These are phyloP conservation scores for Stegostoma tigrinum DNA, from an alignment of 2,113 vertebrate species.

Conservation along the genomic window DNA sequence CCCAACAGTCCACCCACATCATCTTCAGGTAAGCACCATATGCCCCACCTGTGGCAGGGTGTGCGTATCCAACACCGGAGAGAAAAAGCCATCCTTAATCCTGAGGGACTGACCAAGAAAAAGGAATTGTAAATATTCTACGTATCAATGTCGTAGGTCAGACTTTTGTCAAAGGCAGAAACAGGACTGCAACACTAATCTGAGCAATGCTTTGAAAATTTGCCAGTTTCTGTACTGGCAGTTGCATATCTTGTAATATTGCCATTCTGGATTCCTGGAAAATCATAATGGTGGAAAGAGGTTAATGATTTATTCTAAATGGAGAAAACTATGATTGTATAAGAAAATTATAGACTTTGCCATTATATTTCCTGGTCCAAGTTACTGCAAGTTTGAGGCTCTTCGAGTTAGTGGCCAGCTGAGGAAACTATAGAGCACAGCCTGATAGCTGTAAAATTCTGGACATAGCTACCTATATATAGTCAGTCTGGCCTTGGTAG, in stretches of 20 bases:
- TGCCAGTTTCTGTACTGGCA: conserved; percentile 7
- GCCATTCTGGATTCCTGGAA: not conserved
- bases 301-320: not conserved
- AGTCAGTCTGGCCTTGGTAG: conserved; percentile 18
- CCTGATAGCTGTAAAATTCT: not conserved
- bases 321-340: not conserved
- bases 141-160: not conserved
- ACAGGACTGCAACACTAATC: not conserved
- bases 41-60: no score
- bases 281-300: not conserved
- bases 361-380: not conserved
- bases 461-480: conserved; percentile 19
- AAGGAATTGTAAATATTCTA: not conserved
- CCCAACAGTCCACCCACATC: no score
- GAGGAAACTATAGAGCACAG: not conserved
- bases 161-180: not conserved
- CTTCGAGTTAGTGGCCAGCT: not conserved
- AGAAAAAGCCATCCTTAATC: no score
- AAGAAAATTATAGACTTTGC: not conserved
- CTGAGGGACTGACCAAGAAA: no score
- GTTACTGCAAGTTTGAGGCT: not conserved
- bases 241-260: not conserved
- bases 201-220: conserved; percentile 3
- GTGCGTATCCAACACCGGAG: no score
- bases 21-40: no score